Evolutionary conservation across 2,797 vertebrate genomes (phyloP).

Genomic region (Halcyon badia): DNA sequence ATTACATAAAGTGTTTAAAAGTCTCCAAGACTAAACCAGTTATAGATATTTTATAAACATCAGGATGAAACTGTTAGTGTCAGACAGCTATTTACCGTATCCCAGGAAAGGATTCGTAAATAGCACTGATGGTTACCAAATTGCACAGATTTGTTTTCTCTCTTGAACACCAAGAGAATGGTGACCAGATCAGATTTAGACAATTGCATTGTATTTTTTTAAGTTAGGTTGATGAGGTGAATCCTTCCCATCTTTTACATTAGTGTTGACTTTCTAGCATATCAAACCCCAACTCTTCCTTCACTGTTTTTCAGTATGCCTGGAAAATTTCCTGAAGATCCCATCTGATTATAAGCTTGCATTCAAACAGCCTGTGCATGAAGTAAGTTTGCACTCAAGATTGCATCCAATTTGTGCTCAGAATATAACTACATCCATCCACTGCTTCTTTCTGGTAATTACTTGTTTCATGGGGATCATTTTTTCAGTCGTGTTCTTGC

Average conservation of each 20-base stretch:
- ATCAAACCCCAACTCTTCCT: background rate
- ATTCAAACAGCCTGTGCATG: background rate
- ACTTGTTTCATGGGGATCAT: background rate
- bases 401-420: background rate
- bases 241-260: background rate
- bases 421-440: background rate
- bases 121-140: fast-evolving
- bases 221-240: background rate
- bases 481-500: background rate
- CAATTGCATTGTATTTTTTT: background rate
- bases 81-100: background rate
- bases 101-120: background rate
- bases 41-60: background rate
- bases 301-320: fast-evolving
- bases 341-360: background rate
- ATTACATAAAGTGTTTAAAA: background rate
- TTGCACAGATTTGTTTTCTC: background rate
- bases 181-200: background rate
- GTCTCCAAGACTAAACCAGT: background rate
- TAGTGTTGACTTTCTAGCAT: fast-evolving
- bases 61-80: background rate
- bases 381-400: background rate
- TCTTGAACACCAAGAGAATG: fast-evolving
- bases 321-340: background rate
- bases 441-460: background rate